Evolutionary conservation across 2,888 invertebrate species (phyloP).

Genomic region (Leucozona laternaria): DNA sequence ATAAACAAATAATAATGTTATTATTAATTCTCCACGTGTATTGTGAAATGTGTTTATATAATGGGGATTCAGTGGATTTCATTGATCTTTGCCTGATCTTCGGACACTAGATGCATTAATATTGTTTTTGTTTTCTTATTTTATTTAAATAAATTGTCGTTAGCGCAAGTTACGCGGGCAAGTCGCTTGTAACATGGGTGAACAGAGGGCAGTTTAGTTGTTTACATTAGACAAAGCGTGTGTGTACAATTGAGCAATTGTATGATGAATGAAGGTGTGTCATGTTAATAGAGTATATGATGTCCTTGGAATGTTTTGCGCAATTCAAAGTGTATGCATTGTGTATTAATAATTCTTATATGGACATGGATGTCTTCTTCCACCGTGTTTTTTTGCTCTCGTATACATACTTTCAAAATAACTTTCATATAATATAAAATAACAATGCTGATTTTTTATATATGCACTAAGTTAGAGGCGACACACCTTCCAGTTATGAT

Average conservation of each 20-base stretch:
- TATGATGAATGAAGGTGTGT: conserved; percentile 27
- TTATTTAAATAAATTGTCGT: conserved; percentile 8
- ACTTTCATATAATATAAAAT: too few species aligned
- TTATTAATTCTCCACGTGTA: conserved; percentile 29
- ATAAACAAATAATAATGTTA: not conserved
- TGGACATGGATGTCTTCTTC: not conserved
- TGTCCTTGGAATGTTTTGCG: conserved; percentile 17
- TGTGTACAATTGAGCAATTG: conserved; percentile 3
- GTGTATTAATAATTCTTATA: not conserved
- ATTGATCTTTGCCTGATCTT: conserved; percentile 70
- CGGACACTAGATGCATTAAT: conserved; percentile 54
- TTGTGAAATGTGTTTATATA: not conserved
- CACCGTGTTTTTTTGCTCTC: too few species aligned
- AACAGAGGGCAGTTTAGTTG: conserved; percentile 37
- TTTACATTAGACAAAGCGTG: conserved; percentile 6
- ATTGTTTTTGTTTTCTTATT: not conserved
- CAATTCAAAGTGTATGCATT: not conserved
- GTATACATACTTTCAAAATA: too few species aligned
- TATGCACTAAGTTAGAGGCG: too few species aligned
- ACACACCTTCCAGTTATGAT: too few species aligned
- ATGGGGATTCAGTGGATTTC: conserved; percentile 27
- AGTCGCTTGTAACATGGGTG: conserved; percentile 33
- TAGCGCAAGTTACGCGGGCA: not conserved
- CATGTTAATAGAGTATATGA: not conserved
- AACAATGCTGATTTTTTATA: too few species aligned